Percentiles rank a stretch among this genome's conserved stretches.
These are phyloP conservation scores for Apodemia zela DNA, from an alignment of 2,888 invertebrate genomes.

Conservation along the genomic window DNA sequence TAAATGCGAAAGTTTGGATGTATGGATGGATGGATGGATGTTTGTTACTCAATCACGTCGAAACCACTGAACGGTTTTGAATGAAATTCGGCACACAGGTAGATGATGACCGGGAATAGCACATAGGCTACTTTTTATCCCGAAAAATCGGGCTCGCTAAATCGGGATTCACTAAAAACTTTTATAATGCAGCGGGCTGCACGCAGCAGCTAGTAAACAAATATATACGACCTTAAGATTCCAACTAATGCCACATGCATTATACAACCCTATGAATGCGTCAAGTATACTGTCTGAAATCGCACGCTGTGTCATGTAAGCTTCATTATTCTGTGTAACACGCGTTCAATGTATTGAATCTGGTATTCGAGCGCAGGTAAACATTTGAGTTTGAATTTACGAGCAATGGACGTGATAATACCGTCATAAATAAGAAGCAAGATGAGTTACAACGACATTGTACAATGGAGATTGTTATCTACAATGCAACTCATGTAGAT, in stretches of 20 bases:
- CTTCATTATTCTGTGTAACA: slow-evolving; percentile 31
- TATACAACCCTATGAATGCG: slow-evolving; percentile 6
- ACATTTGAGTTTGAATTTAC: slow-evolving; percentile 26
- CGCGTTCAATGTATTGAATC: slow-evolving; percentile 18
- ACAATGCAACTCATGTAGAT: slow-evolving; percentile 13
- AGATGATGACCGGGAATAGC: too few relatives aligned
- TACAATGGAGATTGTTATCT: slow-evolving; percentile 43
- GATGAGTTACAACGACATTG: slow-evolving; percentile 38
- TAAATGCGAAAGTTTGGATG: too few relatives aligned
- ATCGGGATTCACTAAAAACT: too few relatives aligned
- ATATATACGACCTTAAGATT: not conserved
- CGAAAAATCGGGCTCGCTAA: too few relatives aligned
- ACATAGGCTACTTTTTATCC: too few relatives aligned
- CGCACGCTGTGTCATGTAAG: slow-evolving; percentile 21
- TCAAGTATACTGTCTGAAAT: slow-evolving; percentile 10
- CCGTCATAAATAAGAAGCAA: slow-evolving; percentile 45
- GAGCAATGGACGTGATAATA: slow-evolving; percentile 43
- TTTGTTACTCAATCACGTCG: too few relatives aligned
- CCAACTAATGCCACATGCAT: slow-evolving; percentile 12
- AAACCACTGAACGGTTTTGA: too few relatives aligned
- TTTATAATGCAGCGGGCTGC: too few relatives aligned
- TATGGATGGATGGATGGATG: too few relatives aligned
- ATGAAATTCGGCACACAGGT: too few relatives aligned
- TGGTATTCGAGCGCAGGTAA: slow-evolving; percentile 17
- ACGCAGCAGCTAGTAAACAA: too few relatives aligned